A percentile compares a stretch with the other conserved stretches of the same genome.
Evolutionary conservation across 2,113 vertebrate species (phyloP).

Genomic region (Romanogobio albipinnatus): DNA sequence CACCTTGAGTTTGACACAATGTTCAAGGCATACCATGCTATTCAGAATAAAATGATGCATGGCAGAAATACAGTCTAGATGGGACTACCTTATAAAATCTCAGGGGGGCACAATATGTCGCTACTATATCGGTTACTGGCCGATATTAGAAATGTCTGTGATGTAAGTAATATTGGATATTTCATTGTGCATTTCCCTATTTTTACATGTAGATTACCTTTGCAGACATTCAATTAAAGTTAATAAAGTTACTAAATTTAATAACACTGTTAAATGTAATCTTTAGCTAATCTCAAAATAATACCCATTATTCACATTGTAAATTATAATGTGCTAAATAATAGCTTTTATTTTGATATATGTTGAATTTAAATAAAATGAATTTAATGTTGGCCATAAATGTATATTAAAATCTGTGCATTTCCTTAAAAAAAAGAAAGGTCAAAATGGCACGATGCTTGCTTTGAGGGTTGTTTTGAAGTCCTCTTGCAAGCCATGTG

Average conservation of each 20-base stretch:
- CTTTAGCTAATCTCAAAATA: no score
- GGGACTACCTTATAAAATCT: background rate
- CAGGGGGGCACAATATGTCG: background rate
- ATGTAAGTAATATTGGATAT: background rate
- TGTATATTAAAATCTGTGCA: no score
- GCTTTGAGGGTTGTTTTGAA: background rate
- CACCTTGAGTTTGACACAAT: background rate
- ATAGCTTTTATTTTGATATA: no score
- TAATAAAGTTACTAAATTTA: no score
- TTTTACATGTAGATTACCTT: background rate
- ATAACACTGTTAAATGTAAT: no score
- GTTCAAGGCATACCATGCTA: background rate
- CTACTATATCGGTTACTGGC: background rate
- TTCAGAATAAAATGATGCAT: background rate
- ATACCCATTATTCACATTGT: no score
- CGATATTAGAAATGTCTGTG: background rate
- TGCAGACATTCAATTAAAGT: no score
- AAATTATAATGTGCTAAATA: no score
- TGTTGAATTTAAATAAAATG: no score
- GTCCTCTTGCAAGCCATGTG: background rate
- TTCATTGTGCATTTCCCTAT: background rate
- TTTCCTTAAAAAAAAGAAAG: background rate
- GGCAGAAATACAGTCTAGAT: background rate
- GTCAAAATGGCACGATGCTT: no score
- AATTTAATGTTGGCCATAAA: no score